Evolutionary conservation across 2,888 invertebrate species (phyloP), one percentile per base, ranked within the genome.

Genomic region (Gordius sp.): DNA sequence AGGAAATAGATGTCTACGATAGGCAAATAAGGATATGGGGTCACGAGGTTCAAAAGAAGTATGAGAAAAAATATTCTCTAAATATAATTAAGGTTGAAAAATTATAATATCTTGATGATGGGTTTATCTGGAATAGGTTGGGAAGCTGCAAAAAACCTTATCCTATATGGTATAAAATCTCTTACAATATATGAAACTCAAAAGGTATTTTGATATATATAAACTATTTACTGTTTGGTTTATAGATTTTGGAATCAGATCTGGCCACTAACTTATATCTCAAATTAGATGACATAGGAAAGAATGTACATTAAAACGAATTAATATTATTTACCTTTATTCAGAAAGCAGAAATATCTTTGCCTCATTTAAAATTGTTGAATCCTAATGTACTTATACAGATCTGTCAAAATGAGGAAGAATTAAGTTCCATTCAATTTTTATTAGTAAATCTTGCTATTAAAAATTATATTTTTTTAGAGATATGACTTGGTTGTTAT

Each of bases 341-440:
- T 8, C 20, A 47, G 47, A 47, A 23, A 47, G 47, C 47, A n/a
- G 47, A 47, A 47, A 18, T 13, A 18, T 18, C n/a, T 47, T n/a
- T 47, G 20, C 20, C 47, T 4, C 8, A 23, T 47, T 20, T 47
- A n/a, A 47, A 47, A 47, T 47, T 18, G 8, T 23, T 47, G 20
- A 47, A 47, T 47, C 47, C 47, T 4, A 47, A 47, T 47, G 47
- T 47, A n/a, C n/a, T n/a, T n/a, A n/a, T n/a, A n/a, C n/a, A n/a
- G n/a, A n/a, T n/a, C n/a, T n/a, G n/a, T n/a, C n/a, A n/a, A n/a
- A n/a, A n/a, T n/a, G n/a, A n/a, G n/a, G n/a, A n/a, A n/a, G n/a
- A n/a, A n/a, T n/a, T n/a, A n/a, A n/a, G n/a, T n/a, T n/a, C n/a
- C n/a, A n/a, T n/a, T n/a, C n/a, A n/a, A n/a, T n/a, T n/a, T n/a